Evolutionary conservation across 1,140 invertebrate genomes (phyloP), one percentile per base, ranked within the genome.

Genomic region (Rhagoletis pomonella): DNA sequence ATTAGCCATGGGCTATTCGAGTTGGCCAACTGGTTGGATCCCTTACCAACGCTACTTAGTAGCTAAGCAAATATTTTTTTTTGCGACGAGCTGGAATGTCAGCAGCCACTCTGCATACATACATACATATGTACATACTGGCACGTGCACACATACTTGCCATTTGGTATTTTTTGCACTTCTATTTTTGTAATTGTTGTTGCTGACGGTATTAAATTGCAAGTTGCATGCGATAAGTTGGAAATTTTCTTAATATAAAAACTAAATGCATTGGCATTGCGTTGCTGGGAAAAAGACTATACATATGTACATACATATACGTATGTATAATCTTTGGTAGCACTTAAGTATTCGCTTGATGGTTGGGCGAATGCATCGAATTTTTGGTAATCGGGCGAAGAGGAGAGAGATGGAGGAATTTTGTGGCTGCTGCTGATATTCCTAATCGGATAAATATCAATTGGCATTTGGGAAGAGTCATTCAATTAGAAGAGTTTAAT

Each of bases 41-140:
- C 29, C 29, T 67, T 12, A 14, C 39, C 44, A 44, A 17, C 12
- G 67, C 14, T 44, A 47, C 73, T 81, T n/a, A 58, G 73, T 81
- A 81, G 19, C 73, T 58, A 55, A 29, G 73, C 47, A 81, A 50
- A 81, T 81, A 81, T 81, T 81, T 81, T 81, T 81, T 69, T 42
- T 42, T 12, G 29, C 29, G 62, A 29, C 39, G 14, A 10, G 5
- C n/a, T 42, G 55, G 47, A 55, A 81, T 81, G 73, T 81, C 73
- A 81, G 47, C 73, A 81, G n/a, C 12, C 73, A 81, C 73, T 81
- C 55, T 81, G 55, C 47, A 81, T 81, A 19, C 12, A 67, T 81
- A 19, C 12, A 67, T 59, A 59, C 12, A 12, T 59, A 59, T 59
- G 12, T 59, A 29, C 29, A 29, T 29, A 29, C 29, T 29, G 29